phyloP scores from a whole-genome alignment of 2,888 invertebrate species.

The Meta bourneti region DNA sequence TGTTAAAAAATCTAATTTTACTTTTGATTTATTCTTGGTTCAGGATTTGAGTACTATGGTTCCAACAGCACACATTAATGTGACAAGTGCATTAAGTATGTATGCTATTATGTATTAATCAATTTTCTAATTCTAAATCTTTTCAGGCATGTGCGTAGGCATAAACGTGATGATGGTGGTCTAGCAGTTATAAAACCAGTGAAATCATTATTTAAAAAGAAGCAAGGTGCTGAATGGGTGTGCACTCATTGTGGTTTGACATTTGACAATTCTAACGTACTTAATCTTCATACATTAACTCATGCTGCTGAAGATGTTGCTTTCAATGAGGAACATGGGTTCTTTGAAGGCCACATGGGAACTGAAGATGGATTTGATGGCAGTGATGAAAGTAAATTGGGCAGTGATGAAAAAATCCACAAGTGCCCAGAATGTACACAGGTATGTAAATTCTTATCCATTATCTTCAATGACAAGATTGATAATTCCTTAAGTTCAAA shows the following conservation, averaged over 20 bases:
- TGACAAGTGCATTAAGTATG: too few relatives aligned
- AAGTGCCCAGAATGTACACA: slow-evolving; percentile 81
- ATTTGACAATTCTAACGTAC: slow-evolving; percentile 81
- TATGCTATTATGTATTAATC: too few relatives aligned
- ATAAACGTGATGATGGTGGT: slow-evolving; percentile 77
- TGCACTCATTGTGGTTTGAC: slow-evolving; percentile 81
- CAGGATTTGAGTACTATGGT: too few relatives aligned
- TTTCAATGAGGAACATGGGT: slow-evolving; percentile 78
- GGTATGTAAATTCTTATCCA: slow-evolving; percentile 49
- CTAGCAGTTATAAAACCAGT: slow-evolving; percentile 79
- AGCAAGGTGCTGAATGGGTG: slow-evolving; percentile 80
- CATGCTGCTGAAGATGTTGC: slow-evolving; percentile 82
- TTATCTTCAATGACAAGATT: background rate
- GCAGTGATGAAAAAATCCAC: slow-evolving; percentile 75
- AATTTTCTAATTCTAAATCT: background rate
- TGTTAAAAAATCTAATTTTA: too few relatives aligned
- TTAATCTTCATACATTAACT: slow-evolving; percentile 83
- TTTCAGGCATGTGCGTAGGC: slow-evolving; percentile 78
- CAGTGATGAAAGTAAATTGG: slow-evolving; percentile 72
- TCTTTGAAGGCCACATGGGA: slow-evolving; percentile 27
- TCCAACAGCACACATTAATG: too few relatives aligned
- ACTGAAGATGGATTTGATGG: slow-evolving; percentile 70
- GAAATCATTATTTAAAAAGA: slow-evolving; percentile 80
- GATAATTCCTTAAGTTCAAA: background rate
- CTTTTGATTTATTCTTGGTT: too few relatives aligned